Conservation (phyloP, 1,140 invertebrate genomes). For the Vanessa tameamea region DNA sequence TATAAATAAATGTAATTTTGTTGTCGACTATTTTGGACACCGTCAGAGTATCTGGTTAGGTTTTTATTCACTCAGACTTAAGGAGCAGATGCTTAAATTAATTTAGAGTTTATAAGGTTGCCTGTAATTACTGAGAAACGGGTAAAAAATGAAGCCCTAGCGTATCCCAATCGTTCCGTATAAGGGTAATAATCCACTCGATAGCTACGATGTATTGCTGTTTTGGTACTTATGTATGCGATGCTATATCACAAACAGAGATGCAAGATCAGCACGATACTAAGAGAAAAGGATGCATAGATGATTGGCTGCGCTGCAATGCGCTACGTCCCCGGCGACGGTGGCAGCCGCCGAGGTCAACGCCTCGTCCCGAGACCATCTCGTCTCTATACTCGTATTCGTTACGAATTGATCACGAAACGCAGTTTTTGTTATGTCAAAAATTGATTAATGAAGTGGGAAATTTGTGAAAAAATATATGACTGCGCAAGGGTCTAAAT, state of each 20-base stretch:
- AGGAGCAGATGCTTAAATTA: constrained; percentile 3
- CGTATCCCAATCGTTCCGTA: not conserved
- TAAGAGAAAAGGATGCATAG: constrained; percentile 8
- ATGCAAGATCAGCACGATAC: not conserved
- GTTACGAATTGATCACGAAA: constrained; percentile 34
- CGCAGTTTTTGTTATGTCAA: constrained; percentile 10
- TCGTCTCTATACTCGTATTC: constrained; percentile 11
- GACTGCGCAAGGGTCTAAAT: no score
- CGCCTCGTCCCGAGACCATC: constrained; percentile 28
- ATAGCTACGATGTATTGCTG: not conserved
- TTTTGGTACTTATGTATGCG: no score
- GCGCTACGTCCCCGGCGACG: not conserved
- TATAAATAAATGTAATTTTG: not conserved
- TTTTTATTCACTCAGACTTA: not conserved
- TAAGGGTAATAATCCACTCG: not conserved
- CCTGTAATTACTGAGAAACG: not conserved
- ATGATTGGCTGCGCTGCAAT: not conserved
- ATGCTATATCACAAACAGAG: not conserved
- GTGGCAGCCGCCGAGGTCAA: constrained; percentile 27
- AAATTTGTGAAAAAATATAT: not conserved
- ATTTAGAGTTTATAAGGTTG: constrained; percentile 6
- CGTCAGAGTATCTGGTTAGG: not conserved
- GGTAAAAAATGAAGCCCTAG: not conserved
- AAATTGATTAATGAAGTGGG: constrained; percentile 3
- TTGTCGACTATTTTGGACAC: not conserved